phyloP scores from a whole-genome alignment of 2,797 vertebrate genomes.

The Muscicapa comitata region DNA sequence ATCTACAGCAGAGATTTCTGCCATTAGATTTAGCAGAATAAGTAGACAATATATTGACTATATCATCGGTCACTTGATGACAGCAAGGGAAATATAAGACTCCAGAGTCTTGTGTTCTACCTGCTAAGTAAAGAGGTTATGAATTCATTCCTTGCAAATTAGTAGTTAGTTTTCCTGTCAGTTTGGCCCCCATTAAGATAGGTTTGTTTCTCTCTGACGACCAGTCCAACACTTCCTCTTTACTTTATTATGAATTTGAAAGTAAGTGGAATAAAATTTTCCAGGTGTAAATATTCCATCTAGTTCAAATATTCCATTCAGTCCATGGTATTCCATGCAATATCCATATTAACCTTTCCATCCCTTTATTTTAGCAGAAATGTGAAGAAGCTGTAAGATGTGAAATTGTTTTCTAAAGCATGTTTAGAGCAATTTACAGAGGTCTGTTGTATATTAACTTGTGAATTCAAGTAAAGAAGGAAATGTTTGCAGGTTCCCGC shows the following conservation, averaged over 20 bases:
- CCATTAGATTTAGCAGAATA: neutral
- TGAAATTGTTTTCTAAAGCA: neutral
- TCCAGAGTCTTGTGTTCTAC: neutral
- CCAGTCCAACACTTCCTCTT: neutral
- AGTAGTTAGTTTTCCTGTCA: neutral
- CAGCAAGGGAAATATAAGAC: neutral
- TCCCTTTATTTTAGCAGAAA: neutral
- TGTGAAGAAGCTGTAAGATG: neutral
- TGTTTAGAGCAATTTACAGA: neutral
- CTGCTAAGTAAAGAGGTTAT: neutral
- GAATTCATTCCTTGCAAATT: neutral
- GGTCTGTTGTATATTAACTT: neutral
- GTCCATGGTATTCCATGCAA: neutral
- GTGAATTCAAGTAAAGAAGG: neutral
- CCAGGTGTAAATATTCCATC: neutral
- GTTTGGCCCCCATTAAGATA: neutral
- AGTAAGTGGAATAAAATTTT: neutral
- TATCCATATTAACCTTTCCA: neutral
- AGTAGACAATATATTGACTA: neutral
- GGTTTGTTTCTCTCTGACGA: neutral
- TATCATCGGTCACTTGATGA: neutral
- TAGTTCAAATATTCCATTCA: too few relatives aligned
- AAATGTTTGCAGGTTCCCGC: neutral
- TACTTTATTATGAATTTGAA: neutral
- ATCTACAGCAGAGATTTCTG: neutral